phyloP scores from a whole-genome alignment of 1,140 invertebrate genomes.

The Cotesia chilonis region DNA sequence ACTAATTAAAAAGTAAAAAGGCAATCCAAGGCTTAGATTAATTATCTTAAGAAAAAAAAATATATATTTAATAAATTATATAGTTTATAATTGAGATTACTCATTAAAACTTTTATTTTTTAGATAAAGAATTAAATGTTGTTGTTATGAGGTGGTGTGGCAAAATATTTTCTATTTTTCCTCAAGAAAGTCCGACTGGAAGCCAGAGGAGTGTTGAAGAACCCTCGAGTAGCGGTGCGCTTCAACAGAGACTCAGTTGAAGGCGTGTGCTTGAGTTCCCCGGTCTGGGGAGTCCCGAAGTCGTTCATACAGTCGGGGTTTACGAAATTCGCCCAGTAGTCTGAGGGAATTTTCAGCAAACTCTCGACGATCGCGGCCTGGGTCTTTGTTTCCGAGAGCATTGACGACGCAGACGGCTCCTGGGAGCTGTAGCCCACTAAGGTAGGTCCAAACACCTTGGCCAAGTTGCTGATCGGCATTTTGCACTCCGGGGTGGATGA shows the following conservation, averaged over 20 bases:
- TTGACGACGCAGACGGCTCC: slow-evolving; percentile 71
- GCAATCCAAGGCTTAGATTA: no score
- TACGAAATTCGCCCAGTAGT: slow-evolving; percentile 75
- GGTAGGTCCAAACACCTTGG: slow-evolving; percentile 86
- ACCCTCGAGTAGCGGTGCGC: slow-evolving; percentile 56
- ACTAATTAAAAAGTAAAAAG: no score
- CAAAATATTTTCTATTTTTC: slow-evolving; percentile 63
- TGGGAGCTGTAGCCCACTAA: slow-evolving; percentile 81
- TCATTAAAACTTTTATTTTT: background rate
- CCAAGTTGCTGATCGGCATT: slow-evolving; percentile 82
- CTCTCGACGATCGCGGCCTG: slow-evolving; percentile 74
- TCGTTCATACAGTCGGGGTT: slow-evolving; percentile 54
- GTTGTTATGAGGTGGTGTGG: slow-evolving; percentile 58
- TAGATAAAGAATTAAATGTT: slow-evolving; percentile 42
- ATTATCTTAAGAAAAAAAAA: background rate
- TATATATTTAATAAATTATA: slow-evolving; percentile 1
- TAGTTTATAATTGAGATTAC: background rate
- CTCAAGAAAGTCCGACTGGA: slow-evolving; percentile 58
- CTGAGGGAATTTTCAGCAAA: slow-evolving; percentile 71
- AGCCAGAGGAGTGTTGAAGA: slow-evolving; percentile 61
- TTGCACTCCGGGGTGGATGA: slow-evolving; percentile 76
- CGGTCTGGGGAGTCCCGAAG: slow-evolving; percentile 53
- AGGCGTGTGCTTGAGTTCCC: slow-evolving; percentile 65
- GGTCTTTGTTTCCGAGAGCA: slow-evolving; percentile 72
- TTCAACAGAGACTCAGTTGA: slow-evolving; percentile 68